Evolutionary conservation across 2,113 vertebrate genomes (phyloP).

Genomic region (Potamarius usumacintae): DNA sequence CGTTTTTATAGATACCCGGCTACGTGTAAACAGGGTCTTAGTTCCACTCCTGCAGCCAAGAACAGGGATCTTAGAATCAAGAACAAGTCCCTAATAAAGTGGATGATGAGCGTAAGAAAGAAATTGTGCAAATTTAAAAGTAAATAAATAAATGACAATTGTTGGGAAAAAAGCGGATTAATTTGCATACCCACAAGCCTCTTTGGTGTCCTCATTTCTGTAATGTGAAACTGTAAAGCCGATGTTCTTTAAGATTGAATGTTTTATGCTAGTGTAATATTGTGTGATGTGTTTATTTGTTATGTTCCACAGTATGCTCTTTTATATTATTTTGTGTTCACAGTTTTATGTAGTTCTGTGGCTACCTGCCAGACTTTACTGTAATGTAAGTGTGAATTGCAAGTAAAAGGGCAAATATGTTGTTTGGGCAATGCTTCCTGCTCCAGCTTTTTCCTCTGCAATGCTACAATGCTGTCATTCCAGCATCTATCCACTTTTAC

Average conservation of each 20-base stretch:
- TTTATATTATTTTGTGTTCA: not conserved
- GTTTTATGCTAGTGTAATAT: not conserved
- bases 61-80: too few relatives aligned
- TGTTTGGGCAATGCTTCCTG: not conserved
- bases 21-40: too few relatives aligned
- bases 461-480: not conserved
- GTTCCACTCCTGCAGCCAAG: too few relatives aligned
- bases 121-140: not conserved
- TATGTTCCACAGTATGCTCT: not conserved
- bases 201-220: not conserved
- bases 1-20: too few relatives aligned
- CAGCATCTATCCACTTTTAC: not conserved
- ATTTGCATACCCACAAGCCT: not conserved
- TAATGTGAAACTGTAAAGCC: not conserved
- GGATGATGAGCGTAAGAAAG: not conserved
- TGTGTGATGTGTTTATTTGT: not conserved
- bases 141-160: too few relatives aligned
- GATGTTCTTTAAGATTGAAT: not conserved
- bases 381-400: not conserved
- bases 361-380: not conserved
- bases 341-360: not conserved
- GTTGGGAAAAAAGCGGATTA: not conserved
- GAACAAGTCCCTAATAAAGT: too few relatives aligned
- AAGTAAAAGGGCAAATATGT: not conserved
- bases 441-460: not conserved